phyloP scores from a whole-genome alignment of 2,797 vertebrate genomes.

The Siniperca obscura region DNA sequence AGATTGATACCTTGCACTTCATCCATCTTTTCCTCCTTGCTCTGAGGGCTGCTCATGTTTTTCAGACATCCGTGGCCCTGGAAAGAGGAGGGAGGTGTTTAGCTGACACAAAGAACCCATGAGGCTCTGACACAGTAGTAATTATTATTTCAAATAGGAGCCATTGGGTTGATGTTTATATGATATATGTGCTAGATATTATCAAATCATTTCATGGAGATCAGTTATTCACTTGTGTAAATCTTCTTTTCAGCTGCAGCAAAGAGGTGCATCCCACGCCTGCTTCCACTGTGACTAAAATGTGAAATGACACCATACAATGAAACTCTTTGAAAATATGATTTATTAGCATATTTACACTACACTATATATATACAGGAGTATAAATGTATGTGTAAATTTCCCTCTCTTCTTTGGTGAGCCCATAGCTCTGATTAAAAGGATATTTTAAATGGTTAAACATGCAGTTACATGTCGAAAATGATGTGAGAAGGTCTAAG shows the following conservation, averaged over 20 bases:
- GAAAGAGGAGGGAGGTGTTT: constrained; percentile 57
- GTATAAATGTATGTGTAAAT: background rate
- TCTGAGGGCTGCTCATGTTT: constrained; percentile 23
- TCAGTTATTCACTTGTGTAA: background rate
- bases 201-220: background rate
- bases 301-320: background rate
- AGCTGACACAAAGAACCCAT: constrained; percentile 30
- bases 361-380: background rate
- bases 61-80: constrained; percentile 46
- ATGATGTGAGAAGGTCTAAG: background rate
- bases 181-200: background rate
- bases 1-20: constrained; percentile 43
- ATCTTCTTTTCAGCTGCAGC: background rate
- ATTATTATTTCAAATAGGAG: background rate
- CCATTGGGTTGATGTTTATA: background rate
- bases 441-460: background rate
- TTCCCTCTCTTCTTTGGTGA: background rate
- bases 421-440: background rate
- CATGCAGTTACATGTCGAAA: background rate
- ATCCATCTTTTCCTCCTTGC: constrained; percentile 33
- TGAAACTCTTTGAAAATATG: constrained; percentile 18
- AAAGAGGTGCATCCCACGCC: background rate
- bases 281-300: background rate
- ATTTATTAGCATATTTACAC: constrained; percentile 46
- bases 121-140: background rate